These are phyloP conservation scores for Polymixis lichenea DNA, from an alignment of 2,888 invertebrate species.

Conservation along the genomic window DNA sequence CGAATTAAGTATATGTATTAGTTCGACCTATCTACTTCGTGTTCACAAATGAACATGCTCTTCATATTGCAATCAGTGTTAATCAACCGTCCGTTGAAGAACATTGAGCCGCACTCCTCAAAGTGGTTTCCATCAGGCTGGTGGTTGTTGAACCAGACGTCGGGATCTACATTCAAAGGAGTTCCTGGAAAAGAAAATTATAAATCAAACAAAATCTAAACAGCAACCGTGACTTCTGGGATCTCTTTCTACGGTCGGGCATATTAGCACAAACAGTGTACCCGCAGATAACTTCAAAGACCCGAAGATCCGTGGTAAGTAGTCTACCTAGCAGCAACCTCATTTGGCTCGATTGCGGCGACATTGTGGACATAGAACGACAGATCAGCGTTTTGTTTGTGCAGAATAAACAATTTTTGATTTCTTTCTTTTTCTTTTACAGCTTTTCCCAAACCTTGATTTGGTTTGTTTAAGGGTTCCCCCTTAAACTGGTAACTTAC, in stretches of 20 bases:
- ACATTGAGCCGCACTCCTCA: conserved; percentile 80
- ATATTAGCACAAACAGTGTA: background rate
- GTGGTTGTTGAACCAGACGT: conserved; percentile 73
- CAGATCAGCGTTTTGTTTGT: background rate
- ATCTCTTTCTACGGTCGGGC: background rate
- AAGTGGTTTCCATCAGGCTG: conserved; percentile 74
- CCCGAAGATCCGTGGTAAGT: too few species aligned
- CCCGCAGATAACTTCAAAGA: too few species aligned
- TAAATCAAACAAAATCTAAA: background rate
- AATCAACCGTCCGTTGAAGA: conserved; percentile 77
- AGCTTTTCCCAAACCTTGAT: background rate
- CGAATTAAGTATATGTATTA: background rate
- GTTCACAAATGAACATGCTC: background rate
- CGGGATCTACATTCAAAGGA: conserved; percentile 72
- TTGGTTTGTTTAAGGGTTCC: background rate
- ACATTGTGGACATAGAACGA: background rate
- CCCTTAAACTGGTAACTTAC: too few species aligned
- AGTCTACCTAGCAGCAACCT: too few species aligned
- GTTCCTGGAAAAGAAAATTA: conserved; percentile 23
- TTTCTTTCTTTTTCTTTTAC: background rate
- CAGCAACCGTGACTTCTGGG: background rate
- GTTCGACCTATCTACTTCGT: background rate
- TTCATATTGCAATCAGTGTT: conserved; percentile 63
- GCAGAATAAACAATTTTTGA: too few species aligned
- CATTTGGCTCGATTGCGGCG: background rate